Base-by-base conservation (phyloP, 2,888 invertebrate species). In the Ceramica pisi region DNA sequence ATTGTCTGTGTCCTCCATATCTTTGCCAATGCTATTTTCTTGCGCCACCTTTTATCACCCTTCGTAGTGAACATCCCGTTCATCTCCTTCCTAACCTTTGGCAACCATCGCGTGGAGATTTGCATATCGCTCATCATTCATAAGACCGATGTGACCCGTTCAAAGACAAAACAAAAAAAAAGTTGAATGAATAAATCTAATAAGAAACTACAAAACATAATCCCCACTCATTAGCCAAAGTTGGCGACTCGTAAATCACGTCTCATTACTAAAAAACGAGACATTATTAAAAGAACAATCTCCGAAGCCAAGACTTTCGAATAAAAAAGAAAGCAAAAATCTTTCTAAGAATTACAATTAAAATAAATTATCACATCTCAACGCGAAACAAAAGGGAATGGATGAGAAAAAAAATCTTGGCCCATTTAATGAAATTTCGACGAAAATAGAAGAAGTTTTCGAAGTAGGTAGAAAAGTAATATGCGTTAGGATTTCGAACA, bases 391-490 rank as follows among this genome's bases (percentile, higher is more conserved):
- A 89, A 88, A 84, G 80, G 84, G 81, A 83, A 83, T 89, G 90
- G 85, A 84, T 87, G 83, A 84, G 59, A 67, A 69, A 74, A 80
- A 80, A 75, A 75, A 68, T 81, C 67, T 67, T 68, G 80, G 87
- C 82, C 85, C 87, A 86, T 91, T 91, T 93, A 91, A 93, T 92
- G 89, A 91, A 91, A 92, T 91, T 83, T 83, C 66, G 56, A 69
- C 89, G 90, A 90, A 93, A 93, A 93, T 91, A 93, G 92, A 89
- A 87, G 86, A 93, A 94, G 90, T 93, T 94, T 91, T 70, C 68
- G 72, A 80, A 85, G 86, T 92, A 72, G 82, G 85, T 92, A 93
- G 89, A 74, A 80, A 80, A 70, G 80, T 80, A 80, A 83, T 80
- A 80, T 74, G 64, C 83, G 83, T 87, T 85, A 87, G 88, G 89